Base-by-base conservation (phyloP, 2,113 vertebrate species). In the Osmerus eperlanus region DNA sequence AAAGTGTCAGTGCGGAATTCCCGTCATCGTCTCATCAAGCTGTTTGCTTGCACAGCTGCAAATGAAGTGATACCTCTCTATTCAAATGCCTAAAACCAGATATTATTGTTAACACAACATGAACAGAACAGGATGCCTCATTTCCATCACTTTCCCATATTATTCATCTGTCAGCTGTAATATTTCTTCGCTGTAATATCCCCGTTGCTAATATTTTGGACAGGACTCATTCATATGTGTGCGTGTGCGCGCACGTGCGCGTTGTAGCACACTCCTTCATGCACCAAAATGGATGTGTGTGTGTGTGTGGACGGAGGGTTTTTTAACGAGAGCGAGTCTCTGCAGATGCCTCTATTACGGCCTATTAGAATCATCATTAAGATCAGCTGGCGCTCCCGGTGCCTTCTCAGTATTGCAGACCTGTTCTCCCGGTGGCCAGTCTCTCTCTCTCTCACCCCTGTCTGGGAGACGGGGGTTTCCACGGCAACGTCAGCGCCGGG, bases 351-450 rank as follows among this genome's bases (percentile, higher is more conserved):
- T 83, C 85, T 86, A 90, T 93, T 93, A 91, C 78, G 83, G 67
- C 85, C 87, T 85, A 92, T 92, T 92, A 92, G 87, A 90, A 87
- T 92, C 91, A 92, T 90, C 90, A 91, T 93, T 92, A 92, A 86
- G 84, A 86, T 83, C 87, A 84, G 78, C 76, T 83, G 8, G 61
- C 41, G 19, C 87, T 88, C 62, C 11, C 77, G 78, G 81, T 82
- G 77, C 75, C 83, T 75, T 76, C 73, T 73, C 32, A 7, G 32
- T 36, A 36, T 36, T 36, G 32, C 32, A 36, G 32, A 36, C 32
- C 32, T 36, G 32, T 36, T 36, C 32, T 36, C 32, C 7, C 7
- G 32, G 32, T 36, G 32, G 32, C 32, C 32, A 36, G 32, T 73
- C 81, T 65, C 73, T 23, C 59, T 68, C 76, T 77, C 76, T 21